Evolutionary conservation across 2,797 vertebrate species (phyloP).

Genomic region (Gymnocypris eckloni): DNA sequence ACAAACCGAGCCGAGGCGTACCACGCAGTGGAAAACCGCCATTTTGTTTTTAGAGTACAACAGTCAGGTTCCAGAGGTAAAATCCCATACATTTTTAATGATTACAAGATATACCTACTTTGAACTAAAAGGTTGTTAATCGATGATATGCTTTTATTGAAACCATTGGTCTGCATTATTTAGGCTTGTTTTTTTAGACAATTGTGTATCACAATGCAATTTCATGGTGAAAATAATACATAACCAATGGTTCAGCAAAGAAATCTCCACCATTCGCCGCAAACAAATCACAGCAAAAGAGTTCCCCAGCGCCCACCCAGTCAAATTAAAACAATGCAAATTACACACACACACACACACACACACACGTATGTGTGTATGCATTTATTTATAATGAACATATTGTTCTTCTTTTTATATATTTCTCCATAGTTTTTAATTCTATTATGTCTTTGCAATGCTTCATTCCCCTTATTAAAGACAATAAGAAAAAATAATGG

Average conservation of each 20-base stretch:
- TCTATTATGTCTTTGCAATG: no score
- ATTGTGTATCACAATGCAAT: background rate
- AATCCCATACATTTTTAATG: background rate
- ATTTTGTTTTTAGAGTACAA: no score
- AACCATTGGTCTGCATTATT: no score
- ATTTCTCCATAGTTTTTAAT: no score
- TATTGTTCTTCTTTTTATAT: no score
- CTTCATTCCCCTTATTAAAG: no score
- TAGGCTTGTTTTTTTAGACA: background rate
- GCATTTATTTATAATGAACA: no score
- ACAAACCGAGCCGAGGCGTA: no score
- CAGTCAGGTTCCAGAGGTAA: background rate
- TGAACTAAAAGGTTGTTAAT: background rate
- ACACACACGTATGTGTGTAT: no score
- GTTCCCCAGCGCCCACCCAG: background rate
- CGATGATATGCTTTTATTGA: background rate
- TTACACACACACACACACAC: no score
- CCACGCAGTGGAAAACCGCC: no score
- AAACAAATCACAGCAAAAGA: background rate
- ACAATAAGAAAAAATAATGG: no score
- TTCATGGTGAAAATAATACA: background rate
- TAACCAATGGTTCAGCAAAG: background rate
- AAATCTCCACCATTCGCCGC: background rate
- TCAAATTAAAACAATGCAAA: background rate
- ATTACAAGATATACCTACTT: background rate